Evolutionary conservation across 1,140 invertebrate genomes (phyloP), one percentile per base, ranked within the genome.

Genomic region (Andrena cerasifolii): DNA sequence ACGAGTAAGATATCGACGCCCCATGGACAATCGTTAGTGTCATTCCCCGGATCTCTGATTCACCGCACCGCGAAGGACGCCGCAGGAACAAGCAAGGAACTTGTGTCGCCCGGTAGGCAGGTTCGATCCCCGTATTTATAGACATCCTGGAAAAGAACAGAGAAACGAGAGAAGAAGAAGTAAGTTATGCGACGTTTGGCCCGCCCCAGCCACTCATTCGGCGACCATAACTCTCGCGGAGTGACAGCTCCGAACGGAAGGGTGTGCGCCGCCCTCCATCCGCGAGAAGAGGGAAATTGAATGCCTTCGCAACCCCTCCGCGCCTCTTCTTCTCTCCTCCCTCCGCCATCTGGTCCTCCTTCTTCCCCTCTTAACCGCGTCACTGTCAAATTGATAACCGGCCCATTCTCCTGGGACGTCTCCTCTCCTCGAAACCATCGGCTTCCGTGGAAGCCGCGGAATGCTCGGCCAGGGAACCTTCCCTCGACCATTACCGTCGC

Each of bases 121-220:
- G 78, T 87, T 87, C 85, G 85, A 87, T 88, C 66, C 74, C 75
- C 36, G 78, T 88, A 88, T 88, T 88, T 87, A 88, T 88, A 88
- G 86, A 86, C 82, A 88, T 88, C 79, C 84, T 84, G 82, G 84
- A 86, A 85, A 84, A 84, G 75, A 87, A 54, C 76, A 68, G 75
- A 47, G 63, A 65, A 53, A 79, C 59, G 58, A 63, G 73, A 78
- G 62, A 72, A 79, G 81, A 76, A 84, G 82, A 86, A 86, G 86
- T 87, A 88, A 88, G 82, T 88, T 88, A 88, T 88, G 84, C 87
- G 87, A 88, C 87, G 83, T 87, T 88, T 87, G 84, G 80, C 84
- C 87, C 87, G 87, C 87, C 87, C 86, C 86, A 86, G 87, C 87
- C 82, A 88, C 87, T 88, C 87, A 87, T 87, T 88, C 86, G 74